Evolutionary conservation across 2,113 vertebrate genomes (phyloP).

Genomic region (Lophius piscatorius): DNA sequence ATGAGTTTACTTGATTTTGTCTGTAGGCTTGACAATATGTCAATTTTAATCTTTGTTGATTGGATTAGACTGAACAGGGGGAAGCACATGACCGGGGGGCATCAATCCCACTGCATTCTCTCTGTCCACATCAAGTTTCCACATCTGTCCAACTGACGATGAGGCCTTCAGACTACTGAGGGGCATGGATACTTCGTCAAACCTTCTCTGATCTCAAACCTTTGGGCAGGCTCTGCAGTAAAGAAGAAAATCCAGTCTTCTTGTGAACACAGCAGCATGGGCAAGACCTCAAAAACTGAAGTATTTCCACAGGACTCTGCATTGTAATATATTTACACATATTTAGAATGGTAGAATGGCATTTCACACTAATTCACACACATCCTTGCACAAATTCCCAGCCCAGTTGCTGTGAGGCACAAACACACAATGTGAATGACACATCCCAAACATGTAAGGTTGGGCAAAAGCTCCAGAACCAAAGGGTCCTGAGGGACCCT

Average conservation of each 20-base stretch:
- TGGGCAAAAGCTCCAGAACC: conserved; percentile 49
- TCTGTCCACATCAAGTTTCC: conserved; percentile 31
- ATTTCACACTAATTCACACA: conserved; percentile 56
- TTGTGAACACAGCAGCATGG: conserved; percentile 29
- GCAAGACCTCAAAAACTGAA: conserved; percentile 27
- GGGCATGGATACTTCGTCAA: conserved; percentile 51
- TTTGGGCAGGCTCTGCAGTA: conserved; percentile 21
- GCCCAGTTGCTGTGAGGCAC: conserved; percentile 42
- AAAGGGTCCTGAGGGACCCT: conserved; percentile 58
- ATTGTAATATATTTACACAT: conserved; percentile 20
- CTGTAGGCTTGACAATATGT: conserved; percentile 13
- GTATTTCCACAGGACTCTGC: conserved; percentile 14
- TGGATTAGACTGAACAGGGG: conserved; percentile 24
- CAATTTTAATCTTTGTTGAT: conserved; percentile 27
- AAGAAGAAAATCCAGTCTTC: conserved; percentile 24
- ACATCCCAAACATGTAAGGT: conserved; percentile 57
- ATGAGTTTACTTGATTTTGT: not conserved
- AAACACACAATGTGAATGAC: conserved; percentile 57
- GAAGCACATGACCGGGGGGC: conserved; percentile 16
- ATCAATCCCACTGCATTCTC: conserved; percentile 32
- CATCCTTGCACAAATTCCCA: conserved; percentile 52
- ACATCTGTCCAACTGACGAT: conserved; percentile 45
- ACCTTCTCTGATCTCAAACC: conserved; percentile 50
- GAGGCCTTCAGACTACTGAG: conserved; percentile 51
- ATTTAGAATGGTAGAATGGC: conserved; percentile 36